Base-by-base conservation (phyloP, 2,888 invertebrate species). In the Diadegma fenestrale region DNA sequence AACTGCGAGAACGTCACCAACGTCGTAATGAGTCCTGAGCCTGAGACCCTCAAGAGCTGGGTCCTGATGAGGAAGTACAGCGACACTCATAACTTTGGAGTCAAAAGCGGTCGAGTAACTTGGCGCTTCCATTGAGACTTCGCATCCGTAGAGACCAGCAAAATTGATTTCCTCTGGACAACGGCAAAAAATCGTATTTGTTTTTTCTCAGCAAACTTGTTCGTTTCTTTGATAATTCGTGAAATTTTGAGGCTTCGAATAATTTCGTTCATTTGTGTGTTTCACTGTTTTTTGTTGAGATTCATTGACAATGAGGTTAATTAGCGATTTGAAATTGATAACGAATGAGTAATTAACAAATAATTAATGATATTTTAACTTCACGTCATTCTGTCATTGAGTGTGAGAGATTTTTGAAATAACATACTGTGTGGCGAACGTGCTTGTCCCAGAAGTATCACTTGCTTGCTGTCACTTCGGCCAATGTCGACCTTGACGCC, bases 41-140 rank as follows among this genome's bases (percentile, higher is more conserved):
- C 89, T 90, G 54, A 93, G 82, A 61, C 93, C 93, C 64, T 92
- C 91, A 61, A 94, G 89, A 22, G 86, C 90, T 17, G 93, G 93
- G 37, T 89, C 86, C 77, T 90, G 90, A 19, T 93, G 92, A 8
- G 89, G 90, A 33, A 90, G 81, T 19, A 93, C 90, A 17, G 93
- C 93, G 17, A 93, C 92, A 87, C 90, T 93, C 89, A 94, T 91
- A 87, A 93, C 93, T 63, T 92, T 92, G 79, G 88, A 88, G 10
- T 88, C 91, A 84, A 90, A 92, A 72, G 88, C 90, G n/a, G 91
- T 91, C 66, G 88, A 87, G 84, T 93, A 93, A 83, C 86, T 91
- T 19, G 93, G 92, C 12, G 85, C 88, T 82, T 93, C 94, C 26
- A 91, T 89, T 45, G 92, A 91, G 79, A 94, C 93, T 87, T 94